phyloP scores from a whole-genome alignment of 2,797 vertebrate genomes.

The Alosa sapidissima region DNA sequence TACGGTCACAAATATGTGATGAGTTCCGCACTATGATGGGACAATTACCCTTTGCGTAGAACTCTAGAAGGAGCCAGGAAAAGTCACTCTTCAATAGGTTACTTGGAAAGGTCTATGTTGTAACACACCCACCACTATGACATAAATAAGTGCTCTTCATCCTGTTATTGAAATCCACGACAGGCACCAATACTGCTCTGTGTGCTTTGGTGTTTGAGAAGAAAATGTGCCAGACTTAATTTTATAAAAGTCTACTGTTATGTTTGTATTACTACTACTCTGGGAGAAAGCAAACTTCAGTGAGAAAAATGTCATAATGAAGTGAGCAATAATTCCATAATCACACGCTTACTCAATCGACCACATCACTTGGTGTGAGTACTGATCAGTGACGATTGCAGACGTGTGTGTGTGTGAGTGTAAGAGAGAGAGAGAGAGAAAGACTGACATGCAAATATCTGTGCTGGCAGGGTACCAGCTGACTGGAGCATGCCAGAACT shows the following conservation, averaged over 20 bases:
- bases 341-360: conserved; percentile 40
- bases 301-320: neutral
- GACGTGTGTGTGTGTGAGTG: neutral
- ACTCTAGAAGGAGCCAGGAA: no score
- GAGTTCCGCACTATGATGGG: no score
- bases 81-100: neutral
- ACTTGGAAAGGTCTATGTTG: neutral
- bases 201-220: no score
- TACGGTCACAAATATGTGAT: no score
- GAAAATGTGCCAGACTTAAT: no score
- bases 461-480: neutral
- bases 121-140: neutral
- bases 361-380: conserved; percentile 67
- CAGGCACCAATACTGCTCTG: neutral
- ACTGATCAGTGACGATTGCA: conserved; percentile 13
- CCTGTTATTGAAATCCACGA: neutral
- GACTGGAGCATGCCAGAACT: neutral
- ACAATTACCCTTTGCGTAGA: no score
- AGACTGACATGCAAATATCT: neutral
- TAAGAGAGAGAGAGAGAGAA: neutral
- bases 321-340: neutral
- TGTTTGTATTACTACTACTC: neutral
- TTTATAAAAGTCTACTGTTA: neutral
- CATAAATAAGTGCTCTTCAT: neutral
- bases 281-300: neutral